A percentile compares a stretch with the other conserved stretches of the same genome.
Conservation (phyloP, 1,140 invertebrate genomes). For the Lerema accius region DNA sequence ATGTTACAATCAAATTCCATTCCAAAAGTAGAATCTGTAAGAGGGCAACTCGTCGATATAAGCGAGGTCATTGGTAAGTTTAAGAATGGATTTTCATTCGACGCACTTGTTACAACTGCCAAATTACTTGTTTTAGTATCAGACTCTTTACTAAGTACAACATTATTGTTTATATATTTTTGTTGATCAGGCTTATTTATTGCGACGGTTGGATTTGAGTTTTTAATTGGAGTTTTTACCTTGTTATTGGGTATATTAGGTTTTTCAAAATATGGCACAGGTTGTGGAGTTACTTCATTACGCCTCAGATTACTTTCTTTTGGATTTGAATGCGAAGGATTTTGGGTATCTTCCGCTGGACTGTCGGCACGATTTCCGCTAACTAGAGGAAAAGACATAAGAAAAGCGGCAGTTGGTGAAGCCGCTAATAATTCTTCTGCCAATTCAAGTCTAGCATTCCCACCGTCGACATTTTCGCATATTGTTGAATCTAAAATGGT, state of each 20-base stretch:
- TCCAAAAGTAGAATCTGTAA: slow-evolving; percentile 60
- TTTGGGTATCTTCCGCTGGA: slow-evolving; percentile 68
- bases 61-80: slow-evolving; percentile 65
- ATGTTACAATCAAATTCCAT: slow-evolving; percentile 74
- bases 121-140: slow-evolving; percentile 47
- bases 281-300: slow-evolving; percentile 49
- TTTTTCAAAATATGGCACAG: slow-evolving; percentile 62
- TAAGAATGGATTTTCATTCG: slow-evolving; percentile 70
- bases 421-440: slow-evolving; percentile 90
- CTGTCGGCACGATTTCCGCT: slow-evolving; percentile 80
- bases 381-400: slow-evolving; percentile 89
- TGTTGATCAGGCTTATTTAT: slow-evolving; percentile 48
- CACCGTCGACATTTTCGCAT: slow-evolving; percentile 81
- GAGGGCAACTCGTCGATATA: slow-evolving; percentile 57
- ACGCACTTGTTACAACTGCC: slow-evolving; percentile 36
- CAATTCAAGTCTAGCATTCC: slow-evolving; percentile 85
- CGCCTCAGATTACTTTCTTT: slow-evolving; percentile 59
- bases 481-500: slow-evolving; percentile 75
- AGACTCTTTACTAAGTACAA: slow-evolving; percentile 42
- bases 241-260: slow-evolving; percentile 47
- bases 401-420: slow-evolving; percentile 90
- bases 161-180: slow-evolving; percentile 52
- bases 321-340: slow-evolving; percentile 37
- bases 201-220: slow-evolving; percentile 33
- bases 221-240: slow-evolving; percentile 50